Base-by-base conservation (phyloP, 2,888 invertebrate species). In the Drosophila subquinaria region DNA sequence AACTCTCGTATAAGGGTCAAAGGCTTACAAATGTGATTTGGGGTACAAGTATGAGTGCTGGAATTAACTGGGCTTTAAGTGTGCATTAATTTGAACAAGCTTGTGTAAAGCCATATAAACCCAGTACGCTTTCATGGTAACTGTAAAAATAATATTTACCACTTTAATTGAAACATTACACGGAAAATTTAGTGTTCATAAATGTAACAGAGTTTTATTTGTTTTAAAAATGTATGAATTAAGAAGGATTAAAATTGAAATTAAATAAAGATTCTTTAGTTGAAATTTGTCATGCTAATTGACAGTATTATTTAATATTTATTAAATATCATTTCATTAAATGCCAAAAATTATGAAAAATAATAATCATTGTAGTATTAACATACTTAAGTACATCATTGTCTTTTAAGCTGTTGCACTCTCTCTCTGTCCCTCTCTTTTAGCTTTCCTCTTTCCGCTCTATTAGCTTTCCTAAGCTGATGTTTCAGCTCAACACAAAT, bases 401-500 rank as follows among this genome's bases (percentile, higher is more conserved):
- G 8, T 8, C 0, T 4, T 17, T 42, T 15, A 42, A 13, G 13
- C 27, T 6, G 8, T 27, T 27, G 27, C 6, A 8, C 1, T n/a
- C 4, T n/a, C n/a, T n/a, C n/a, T 48, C 8, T 55, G 30, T 17
- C 40, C 2, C 52, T 17, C 27, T 47, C 35, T 40, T 23, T n/a
- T n/a, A n/a, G n/a, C n/a, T n/a, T n/a, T n/a, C n/a, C n/a, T n/a
- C n/a, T n/a, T n/a, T n/a, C n/a, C n/a, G 30, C 17, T 33, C 9
- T 35, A 51, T 43, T 33, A 36, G 3, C 27, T 48, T 3, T 11
- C 2, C 40, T 43, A 36, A 56, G 48, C 57, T 48, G 13, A 20
- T 30, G 20, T 36, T 55, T 63, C 57, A 64, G 60, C 63, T 35
- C 3, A 17, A 40, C 78, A 55, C 53, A 65, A 77, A 73, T 72